Evolutionary conservation across 1,140 invertebrate species (phyloP).

Genomic region (Meteorus sp.): DNA sequence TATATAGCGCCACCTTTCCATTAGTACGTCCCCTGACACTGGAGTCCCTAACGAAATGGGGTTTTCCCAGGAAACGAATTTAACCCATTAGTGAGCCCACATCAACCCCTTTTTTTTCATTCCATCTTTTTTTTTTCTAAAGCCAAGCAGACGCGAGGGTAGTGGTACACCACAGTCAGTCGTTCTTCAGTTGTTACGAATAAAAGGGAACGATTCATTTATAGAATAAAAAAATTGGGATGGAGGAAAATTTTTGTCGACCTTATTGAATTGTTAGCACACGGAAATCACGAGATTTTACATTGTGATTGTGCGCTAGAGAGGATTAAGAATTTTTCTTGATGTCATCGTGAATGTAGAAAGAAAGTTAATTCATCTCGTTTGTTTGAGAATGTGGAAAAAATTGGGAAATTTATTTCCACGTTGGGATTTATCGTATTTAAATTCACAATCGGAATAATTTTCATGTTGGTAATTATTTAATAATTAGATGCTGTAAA

Average conservation of each 20-base stretch:
- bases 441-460: too few relatives aligned
- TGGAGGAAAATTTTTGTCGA: background rate
- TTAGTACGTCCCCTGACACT: slow-evolving; percentile 34
- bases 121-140: slow-evolving; percentile 21
- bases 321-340: too few relatives aligned
- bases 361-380: too few relatives aligned
- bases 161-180: background rate
- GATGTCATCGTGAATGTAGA: too few relatives aligned
- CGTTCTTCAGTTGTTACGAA: background rate
- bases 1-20: slow-evolving; percentile 41
- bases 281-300: too few relatives aligned
- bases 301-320: too few relatives aligned
- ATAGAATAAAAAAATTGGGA: background rate
- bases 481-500: background rate
- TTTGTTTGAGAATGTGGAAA: too few relatives aligned
- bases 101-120: slow-evolving; percentile 25
- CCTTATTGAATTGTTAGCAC: too few relatives aligned
- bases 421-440: too few relatives aligned
- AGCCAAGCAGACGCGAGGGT: background rate
- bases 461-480: too few relatives aligned
- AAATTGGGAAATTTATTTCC: too few relatives aligned
- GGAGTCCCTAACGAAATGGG: slow-evolving; percentile 31
- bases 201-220: background rate
- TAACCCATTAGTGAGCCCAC: slow-evolving; percentile 30
- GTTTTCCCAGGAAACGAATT: slow-evolving; percentile 38